Base-by-base conservation (phyloP, 2,113 vertebrate species). In the Cricetomys ansorgei region DNA sequence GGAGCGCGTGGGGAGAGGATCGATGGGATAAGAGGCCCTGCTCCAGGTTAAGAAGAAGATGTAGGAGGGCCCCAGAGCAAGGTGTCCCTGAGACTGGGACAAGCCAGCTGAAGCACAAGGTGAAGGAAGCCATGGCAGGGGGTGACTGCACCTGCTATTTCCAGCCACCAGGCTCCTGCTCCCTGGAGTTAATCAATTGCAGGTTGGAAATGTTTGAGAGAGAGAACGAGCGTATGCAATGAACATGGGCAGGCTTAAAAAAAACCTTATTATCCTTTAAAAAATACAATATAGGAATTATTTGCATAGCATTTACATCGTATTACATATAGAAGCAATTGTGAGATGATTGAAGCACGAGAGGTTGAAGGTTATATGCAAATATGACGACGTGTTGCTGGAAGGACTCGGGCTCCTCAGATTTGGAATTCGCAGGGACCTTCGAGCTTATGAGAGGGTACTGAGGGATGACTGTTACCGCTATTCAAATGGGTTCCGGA, bases 221-320 rank as follows among this genome's bases (percentile, higher is more conserved):
- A 62, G 55, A n/a, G 48, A 89, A 64, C 16, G 31, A 16, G 29
- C 57, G 29, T 69, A 34, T 90, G 12, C 57, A 45, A 3, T 69
- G 70, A 69, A 77, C 53, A 83, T 12, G 15, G 55, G 45, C 59
- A 57, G n/a, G 45, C 50, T 76, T 73, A 16, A 69, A 31, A 59
- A 37, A n/a, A 27, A 7, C 62, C 59, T 76, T 69, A 91, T 91
- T 40, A 86, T 86, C 31, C 89, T 29, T 40, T 70, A 80, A 86
- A 43, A 72, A 79, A 91, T 79, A 77, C 81, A 70, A 65, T 62
- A 21, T 62, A 70, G 55, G 62, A 50, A 53, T 37, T 79, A 70
- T 87, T 80, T 87, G 59, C 73, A 67, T 86, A 79, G 72, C 81
- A 57, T 79, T 91, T 91, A 40, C 50, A 86, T 70, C 86, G 73